phyloP scores from a whole-genome alignment of 2,797 vertebrate species.

The Muscicapa comitata region DNA sequence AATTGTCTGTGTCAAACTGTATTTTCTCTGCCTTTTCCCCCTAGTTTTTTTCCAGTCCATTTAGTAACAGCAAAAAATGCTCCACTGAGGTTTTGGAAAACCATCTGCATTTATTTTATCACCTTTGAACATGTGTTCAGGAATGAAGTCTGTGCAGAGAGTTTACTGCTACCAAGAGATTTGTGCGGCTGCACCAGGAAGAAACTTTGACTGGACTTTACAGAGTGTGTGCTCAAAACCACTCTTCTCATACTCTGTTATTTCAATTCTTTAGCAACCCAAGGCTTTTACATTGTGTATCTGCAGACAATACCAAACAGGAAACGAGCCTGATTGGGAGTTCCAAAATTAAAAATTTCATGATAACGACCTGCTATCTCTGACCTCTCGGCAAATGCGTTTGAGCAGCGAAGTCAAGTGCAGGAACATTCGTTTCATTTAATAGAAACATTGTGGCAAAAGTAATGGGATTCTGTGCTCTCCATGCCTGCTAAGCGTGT shows the following conservation, averaged over 20 bases:
- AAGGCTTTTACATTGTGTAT: neutral
- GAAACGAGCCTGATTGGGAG: conserved; percentile 29
- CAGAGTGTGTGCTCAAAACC: neutral
- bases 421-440: neutral
- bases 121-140: conserved; percentile 69
- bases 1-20: conserved; percentile 4
- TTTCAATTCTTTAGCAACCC: neutral
- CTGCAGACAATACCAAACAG: conserved; percentile 31
- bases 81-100: conserved; percentile 58
- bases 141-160: conserved; percentile 59
- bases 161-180: conserved; percentile 67
- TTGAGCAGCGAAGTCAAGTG: accelerated
- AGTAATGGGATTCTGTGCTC: conserved; percentile 11
- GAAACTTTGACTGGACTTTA: conserved; percentile 19
- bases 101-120: conserved; percentile 71
- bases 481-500: neutral
- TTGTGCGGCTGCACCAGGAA: conserved; percentile 55
- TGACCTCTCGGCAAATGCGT: neutral
- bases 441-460: conserved; percentile 27
- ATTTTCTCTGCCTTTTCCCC: neutral
- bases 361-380: conserved; percentile 10
- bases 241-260: neutral
- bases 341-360: conserved; percentile 28
- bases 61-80: conserved; percentile 44
- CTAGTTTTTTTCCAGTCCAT: conserved; percentile 30